Evolutionary conservation across 1,140 invertebrate genomes (phyloP).

Genomic region (Aphidius gifuensis): DNA sequence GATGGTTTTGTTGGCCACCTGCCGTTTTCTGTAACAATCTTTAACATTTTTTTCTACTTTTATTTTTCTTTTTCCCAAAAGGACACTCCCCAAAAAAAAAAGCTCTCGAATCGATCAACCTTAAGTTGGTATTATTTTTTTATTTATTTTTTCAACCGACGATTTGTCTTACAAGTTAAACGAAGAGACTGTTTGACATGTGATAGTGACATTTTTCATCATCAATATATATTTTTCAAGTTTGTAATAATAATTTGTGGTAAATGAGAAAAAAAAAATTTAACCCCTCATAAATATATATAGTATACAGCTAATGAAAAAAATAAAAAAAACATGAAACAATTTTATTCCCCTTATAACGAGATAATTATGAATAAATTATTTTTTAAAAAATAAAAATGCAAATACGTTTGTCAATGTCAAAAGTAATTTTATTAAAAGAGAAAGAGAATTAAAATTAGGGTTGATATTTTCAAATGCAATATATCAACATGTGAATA

Average conservation of each 20-base stretch:
- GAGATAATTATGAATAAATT: conserved; percentile 14
- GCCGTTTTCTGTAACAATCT: conserved; percentile 6
- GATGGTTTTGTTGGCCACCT: conserved; percentile 15
- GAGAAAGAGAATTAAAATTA: neutral
- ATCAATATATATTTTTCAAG: too few relatives aligned
- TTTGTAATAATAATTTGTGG: too few relatives aligned
- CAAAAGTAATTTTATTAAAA: conserved; percentile 15
- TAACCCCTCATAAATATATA: neutral
- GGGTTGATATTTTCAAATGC: neutral
- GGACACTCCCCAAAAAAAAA: conserved; percentile 4
- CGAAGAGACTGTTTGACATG: neutral
- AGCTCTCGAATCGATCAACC: conserved; percentile 12
- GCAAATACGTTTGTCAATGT: conserved; percentile 11
- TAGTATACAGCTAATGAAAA: neutral
- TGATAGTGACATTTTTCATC: neutral
- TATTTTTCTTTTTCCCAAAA: conserved; percentile 2
- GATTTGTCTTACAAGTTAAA: conserved; percentile 9
- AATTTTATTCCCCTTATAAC: neutral
- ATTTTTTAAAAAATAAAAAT: neutral
- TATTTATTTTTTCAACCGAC: neutral
- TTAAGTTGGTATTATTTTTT: neutral
- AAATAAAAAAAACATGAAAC: neutral
- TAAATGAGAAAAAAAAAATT: too few relatives aligned
- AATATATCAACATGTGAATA: neutral
- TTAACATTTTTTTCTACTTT: neutral